phyloP scores from a whole-genome alignment of 2,888 invertebrate genomes.

The Cacoxenus indagator region DNA sequence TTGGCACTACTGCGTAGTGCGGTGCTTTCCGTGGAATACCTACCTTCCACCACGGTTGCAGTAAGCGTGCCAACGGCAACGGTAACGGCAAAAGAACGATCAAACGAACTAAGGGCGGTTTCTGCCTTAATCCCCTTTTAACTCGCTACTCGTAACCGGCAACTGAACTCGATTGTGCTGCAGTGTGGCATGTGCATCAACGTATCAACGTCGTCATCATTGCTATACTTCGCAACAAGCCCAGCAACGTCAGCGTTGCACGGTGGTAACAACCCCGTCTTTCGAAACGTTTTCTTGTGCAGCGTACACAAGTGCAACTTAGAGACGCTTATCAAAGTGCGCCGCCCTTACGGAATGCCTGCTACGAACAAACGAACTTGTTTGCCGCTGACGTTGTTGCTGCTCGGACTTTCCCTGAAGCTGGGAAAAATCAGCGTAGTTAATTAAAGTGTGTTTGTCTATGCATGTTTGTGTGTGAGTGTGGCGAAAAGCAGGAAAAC shows the following conservation, averaged over 20 bases:
- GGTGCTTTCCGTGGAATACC: not conserved
- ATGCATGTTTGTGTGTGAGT: conserved; percentile 21
- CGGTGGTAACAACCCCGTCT: no score
- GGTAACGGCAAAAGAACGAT: not conserved
- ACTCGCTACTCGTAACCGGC: not conserved
- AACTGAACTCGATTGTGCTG: not conserved
- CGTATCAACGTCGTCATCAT: no score
- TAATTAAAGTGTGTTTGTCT: not conserved
- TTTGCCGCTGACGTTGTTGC: no score
- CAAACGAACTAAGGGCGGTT: not conserved
- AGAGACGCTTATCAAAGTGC: not conserved
- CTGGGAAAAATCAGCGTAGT: not conserved
- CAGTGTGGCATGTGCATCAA: no score
- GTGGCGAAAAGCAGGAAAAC: conserved; percentile 16
- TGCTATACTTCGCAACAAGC: no score
- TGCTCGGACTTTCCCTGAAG: not conserved
- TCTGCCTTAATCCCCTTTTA: not conserved
- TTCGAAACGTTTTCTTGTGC: no score
- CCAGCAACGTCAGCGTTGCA: no score
- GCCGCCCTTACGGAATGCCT: not conserved
- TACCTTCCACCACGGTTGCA: not conserved
- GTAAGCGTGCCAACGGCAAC: no score
- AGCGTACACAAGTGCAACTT: not conserved
- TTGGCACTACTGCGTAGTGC: no score
- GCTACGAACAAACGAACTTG: not conserved